Evolutionary conservation across 2,113 vertebrate species (phyloP).

Genomic region (Leptocoma aspasia): DNA sequence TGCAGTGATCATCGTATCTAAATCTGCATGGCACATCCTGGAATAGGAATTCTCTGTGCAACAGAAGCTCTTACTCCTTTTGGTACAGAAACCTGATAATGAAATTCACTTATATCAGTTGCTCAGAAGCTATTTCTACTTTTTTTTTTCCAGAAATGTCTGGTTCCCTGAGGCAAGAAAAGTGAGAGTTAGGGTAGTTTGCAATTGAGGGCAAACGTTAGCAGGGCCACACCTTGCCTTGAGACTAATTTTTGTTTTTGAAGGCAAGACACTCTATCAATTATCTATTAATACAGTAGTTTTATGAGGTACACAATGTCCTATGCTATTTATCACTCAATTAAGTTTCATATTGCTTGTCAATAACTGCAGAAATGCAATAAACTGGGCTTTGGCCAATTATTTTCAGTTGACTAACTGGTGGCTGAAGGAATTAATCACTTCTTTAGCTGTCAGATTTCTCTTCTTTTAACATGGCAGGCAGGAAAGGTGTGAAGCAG

Average conservation of each 20-base stretch:
- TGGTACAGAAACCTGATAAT: neutral
- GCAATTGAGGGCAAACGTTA: neutral
- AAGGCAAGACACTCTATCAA: neutral
- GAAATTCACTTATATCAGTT: neutral
- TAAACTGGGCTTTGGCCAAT: neutral
- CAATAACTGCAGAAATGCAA: neutral
- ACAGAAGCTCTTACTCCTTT: neutral
- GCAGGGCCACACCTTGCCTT: neutral
- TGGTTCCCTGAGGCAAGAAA: neutral
- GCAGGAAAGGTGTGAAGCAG: neutral
- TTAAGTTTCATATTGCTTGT: neutral
- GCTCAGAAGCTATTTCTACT: neutral
- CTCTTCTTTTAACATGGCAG: neutral
- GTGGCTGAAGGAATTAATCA: neutral
- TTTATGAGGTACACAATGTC: neutral
- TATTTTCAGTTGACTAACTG: neutral
- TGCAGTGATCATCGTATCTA: neutral
- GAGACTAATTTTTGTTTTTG: neutral
- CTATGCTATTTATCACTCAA: neutral
- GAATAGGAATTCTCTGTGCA: neutral
- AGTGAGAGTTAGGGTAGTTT: neutral
- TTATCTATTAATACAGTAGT: neutral
- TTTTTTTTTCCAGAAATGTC: neutral
- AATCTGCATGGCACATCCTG: neutral
- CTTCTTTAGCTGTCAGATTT: constrained; percentile 1